phyloP scores from a whole-genome alignment of 2,113 vertebrate genomes.

The Ciconia boyciana region DNA sequence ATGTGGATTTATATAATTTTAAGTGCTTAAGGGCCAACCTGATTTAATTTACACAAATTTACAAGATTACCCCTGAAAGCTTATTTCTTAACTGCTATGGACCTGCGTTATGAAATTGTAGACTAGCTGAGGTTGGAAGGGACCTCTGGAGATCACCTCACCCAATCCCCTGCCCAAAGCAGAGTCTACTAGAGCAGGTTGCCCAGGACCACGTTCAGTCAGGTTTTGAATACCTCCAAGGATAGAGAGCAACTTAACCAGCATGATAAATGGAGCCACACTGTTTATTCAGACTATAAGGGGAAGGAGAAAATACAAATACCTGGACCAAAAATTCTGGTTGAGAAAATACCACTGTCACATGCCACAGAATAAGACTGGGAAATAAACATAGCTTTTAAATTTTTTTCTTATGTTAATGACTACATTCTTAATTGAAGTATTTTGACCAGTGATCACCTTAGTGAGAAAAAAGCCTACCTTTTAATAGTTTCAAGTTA shows the following conservation, averaged over 20 bases:
- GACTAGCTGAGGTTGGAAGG: not conserved
- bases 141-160: not conserved
- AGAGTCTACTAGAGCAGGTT: not conserved
- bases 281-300: not conserved
- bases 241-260: not conserved
- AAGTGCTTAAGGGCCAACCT: not conserved
- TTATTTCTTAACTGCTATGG: not conserved
- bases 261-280: not conserved
- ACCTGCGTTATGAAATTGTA: not conserved
- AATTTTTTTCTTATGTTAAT: not conserved
- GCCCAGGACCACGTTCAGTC: not conserved
- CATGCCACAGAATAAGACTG: not conserved
- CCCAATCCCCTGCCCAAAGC: not conserved
- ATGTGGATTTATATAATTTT: not conserved
- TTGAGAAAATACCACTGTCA: not conserved
- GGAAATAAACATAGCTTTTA: not conserved
- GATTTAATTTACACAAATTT: not conserved
- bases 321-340: not conserved
- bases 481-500: not conserved
- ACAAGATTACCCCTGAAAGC: not conserved
- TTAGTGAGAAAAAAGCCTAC: not conserved
- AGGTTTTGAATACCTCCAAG: not conserved
- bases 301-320: not conserved
- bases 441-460: not conserved
- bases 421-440: not conserved